Evolutionary conservation across 2,797 vertebrate genomes (phyloP).

Genomic region (Protonibea diacanthus): DNA sequence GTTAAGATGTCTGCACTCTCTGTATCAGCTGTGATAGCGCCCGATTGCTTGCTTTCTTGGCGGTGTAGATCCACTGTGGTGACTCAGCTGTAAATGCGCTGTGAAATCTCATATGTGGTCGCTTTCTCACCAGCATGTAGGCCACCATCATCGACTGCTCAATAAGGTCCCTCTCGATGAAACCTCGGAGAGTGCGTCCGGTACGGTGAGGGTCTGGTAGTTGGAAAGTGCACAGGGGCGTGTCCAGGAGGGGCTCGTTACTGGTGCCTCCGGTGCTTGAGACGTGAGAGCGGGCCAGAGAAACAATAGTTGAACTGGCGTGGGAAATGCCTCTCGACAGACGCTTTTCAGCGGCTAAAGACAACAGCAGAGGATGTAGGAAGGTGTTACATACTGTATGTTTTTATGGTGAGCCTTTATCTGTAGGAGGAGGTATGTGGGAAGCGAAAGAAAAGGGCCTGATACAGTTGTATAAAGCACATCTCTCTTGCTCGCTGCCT

Average conservation of each 20-base stretch:
- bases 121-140: slow-evolving; percentile 89
- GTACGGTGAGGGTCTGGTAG: slow-evolving; percentile 97
- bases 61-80: background rate
- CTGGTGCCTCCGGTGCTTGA: slow-evolving; percentile 87
- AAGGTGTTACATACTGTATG: background rate
- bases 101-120: background rate
- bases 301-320: slow-evolving; percentile 95
- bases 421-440: background rate
- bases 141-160: slow-evolving; percentile 99
- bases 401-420: background rate
- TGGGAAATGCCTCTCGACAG: slow-evolving; percentile 95
- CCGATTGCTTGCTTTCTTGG: background rate
- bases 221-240: slow-evolving; percentile 97
- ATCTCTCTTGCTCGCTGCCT: slow-evolving; percentile 11
- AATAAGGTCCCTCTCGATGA: slow-evolving; percentile 96
- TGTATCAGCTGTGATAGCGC: background rate
- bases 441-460: background rate
- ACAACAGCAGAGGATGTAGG: background rate
- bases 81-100: background rate
- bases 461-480: background rate
- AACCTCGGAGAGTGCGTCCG: slow-evolving; percentile 95
- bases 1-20: background rate
- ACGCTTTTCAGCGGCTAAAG: slow-evolving; percentile 88
- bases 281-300: slow-evolving; percentile 94
- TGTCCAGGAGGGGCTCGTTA: slow-evolving; percentile 91